phyloP scores from a whole-genome alignment of 1,140 invertebrate genomes.

The Drosophila simulans region DNA sequence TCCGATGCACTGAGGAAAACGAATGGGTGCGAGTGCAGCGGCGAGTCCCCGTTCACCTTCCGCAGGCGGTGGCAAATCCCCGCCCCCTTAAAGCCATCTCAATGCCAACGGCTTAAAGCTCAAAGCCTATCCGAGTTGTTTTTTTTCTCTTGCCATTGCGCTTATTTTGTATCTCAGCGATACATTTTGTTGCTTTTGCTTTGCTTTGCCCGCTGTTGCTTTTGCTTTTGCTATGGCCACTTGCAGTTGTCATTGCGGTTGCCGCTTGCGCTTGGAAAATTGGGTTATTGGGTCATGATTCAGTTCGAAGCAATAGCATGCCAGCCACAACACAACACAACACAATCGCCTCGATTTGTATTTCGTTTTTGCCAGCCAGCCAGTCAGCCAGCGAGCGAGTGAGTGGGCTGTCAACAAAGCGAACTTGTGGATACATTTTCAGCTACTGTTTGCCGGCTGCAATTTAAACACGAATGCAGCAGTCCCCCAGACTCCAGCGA shows the following conservation, averaged over 20 bases:
- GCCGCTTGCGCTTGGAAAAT: constrained; percentile 59
- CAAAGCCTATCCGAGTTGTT: constrained; percentile 54
- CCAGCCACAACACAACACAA: constrained; percentile 43
- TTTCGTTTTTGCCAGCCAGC: constrained; percentile 52
- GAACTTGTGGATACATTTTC: constrained; percentile 78
- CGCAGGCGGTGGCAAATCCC: constrained; percentile 15
- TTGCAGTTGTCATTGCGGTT: constrained; percentile 71
- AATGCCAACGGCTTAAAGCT: constrained; percentile 61
- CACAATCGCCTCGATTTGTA: constrained; percentile 77
- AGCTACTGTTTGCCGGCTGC: constrained; percentile 73
- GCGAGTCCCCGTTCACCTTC: constrained; percentile 47
- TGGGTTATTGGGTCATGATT: constrained; percentile 82
- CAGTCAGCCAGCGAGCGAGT: not conserved
- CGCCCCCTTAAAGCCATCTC: constrained; percentile 9
- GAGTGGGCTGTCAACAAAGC: constrained; percentile 61
- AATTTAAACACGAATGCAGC: constrained; percentile 40
- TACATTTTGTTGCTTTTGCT: constrained; percentile 59
- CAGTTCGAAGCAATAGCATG: constrained; percentile 71
- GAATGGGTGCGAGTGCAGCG: constrained; percentile 27
- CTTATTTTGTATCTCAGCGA: constrained; percentile 63
- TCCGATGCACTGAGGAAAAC: constrained; percentile 70
- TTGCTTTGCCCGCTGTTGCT: constrained; percentile 15
- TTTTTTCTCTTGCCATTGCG: constrained; percentile 16
- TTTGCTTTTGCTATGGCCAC: constrained; percentile 32
- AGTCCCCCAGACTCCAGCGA: constrained; percentile 1